These are phyloP conservation scores for Melanotus villosus DNA, from an alignment of 2,888 invertebrate genomes.

Conservation along the genomic window DNA sequence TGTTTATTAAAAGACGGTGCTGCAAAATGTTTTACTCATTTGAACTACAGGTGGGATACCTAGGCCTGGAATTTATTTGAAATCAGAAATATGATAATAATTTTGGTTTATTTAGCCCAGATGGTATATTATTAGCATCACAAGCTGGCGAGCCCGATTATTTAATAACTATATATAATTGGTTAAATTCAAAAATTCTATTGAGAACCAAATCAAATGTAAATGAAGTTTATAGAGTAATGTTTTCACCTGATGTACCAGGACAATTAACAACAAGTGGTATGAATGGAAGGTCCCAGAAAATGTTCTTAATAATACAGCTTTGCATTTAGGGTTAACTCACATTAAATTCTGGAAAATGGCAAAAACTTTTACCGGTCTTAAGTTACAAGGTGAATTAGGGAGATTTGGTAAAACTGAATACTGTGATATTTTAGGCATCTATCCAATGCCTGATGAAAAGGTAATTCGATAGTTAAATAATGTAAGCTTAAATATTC, in stretches of 20 bases:
- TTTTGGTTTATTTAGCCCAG: too few relatives aligned
- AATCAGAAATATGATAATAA: too few relatives aligned
- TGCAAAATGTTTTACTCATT: constrained; percentile 77
- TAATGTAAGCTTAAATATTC: too few relatives aligned
- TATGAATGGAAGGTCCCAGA: too few relatives aligned
- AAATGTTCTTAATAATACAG: not conserved
- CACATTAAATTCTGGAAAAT: constrained; percentile 96
- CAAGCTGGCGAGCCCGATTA: constrained; percentile 91
- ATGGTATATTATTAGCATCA: constrained; percentile 85
- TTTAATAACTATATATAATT: constrained; percentile 91
- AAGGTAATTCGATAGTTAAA: constrained; percentile 76
- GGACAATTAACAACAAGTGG: constrained; percentile 87
- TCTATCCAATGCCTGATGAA: constrained; percentile 89
- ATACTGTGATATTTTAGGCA: constrained; percentile 89
- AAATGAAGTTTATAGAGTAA: constrained; percentile 84
- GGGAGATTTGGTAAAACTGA: constrained; percentile 94
- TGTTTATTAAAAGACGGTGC: constrained; percentile 86
- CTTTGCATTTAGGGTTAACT: constrained; percentile 73
- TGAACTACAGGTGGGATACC: constrained; percentile 81
- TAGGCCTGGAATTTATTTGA: too few relatives aligned
- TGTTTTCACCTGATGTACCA: constrained; percentile 86
- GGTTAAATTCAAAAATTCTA: constrained; percentile 83
- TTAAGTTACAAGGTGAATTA: constrained; percentile 88
- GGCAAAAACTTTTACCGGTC: constrained; percentile 90
- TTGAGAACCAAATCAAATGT: constrained; percentile 87